A percentile compares a stretch with the other conserved stretches of the same genome.
phyloP scores from a whole-genome alignment of 1,140 invertebrate species.

The Conus ventricosus region DNA sequence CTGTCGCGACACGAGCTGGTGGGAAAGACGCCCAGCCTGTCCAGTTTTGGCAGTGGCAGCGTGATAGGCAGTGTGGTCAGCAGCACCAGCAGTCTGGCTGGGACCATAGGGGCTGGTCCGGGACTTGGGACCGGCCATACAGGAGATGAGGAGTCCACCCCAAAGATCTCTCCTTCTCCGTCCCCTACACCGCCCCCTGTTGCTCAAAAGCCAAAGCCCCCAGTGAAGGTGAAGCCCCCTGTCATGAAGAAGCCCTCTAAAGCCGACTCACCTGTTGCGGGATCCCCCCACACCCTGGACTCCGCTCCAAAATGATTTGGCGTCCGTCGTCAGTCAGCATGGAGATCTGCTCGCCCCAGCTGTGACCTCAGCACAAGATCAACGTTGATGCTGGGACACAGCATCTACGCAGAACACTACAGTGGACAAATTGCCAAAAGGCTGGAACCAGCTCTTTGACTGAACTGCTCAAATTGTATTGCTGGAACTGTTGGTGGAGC shows the following conservation, averaged over 20 bases:
- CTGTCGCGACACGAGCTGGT: not conserved
- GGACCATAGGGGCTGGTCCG: not conserved
- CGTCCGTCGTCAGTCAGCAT: not conserved
- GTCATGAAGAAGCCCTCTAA: conserved; percentile 82
- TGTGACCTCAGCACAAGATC: not conserved
- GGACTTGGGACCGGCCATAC: not conserved
- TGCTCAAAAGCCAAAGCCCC: conserved; percentile 80
- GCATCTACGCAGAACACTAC: conserved; percentile 5
- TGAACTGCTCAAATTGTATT: not conserved
- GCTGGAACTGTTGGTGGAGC: not conserved
- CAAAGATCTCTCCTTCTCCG: not conserved
- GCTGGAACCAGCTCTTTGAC: not conserved
- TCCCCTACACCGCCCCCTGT: conserved; percentile 54
- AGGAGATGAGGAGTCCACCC: not conserved
- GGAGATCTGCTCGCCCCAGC: conserved; percentile 17
- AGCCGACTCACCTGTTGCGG: conserved; percentile 35
- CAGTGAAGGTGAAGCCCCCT: conserved; percentile 84
- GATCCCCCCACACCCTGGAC: not conserved
- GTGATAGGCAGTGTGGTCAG: conserved; percentile 77
- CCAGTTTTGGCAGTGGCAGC: conserved; percentile 77
- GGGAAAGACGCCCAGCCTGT: conserved; percentile 70
- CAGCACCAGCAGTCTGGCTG: conserved; percentile 58
- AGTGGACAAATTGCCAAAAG: conserved; percentile 7
- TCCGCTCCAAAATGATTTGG: conserved; percentile 8
- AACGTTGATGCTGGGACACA: not conserved